Conservation (phyloP, 35 echinoderm and acorn worm species). For the Lytechinus variegatus region DNA sequence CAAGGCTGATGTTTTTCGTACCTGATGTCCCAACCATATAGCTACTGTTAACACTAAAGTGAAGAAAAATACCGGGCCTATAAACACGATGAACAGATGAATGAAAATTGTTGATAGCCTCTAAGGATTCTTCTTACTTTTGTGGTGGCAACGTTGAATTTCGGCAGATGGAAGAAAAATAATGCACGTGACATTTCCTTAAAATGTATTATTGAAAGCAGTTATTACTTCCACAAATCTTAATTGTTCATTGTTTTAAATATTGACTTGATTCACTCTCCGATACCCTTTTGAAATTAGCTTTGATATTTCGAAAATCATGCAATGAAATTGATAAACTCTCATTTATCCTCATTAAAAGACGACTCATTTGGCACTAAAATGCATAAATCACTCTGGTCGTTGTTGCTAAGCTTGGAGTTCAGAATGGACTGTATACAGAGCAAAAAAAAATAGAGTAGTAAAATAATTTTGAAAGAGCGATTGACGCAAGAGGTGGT, state of each 20-base stretch:
- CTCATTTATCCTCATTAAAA: neutral
- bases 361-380: neutral
- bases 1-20: neutral
- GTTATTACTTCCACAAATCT: neutral
- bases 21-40: neutral
- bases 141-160: no score
- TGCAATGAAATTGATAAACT: neutral
- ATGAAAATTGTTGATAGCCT: no score
- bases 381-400: neutral
- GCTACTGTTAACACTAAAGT: neutral
- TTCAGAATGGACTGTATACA: neutral
- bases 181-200: neutral
- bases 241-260: neutral
- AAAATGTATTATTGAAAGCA: neutral
- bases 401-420: neutral
- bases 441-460: neutral
- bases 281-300: neutral
- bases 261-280: neutral
- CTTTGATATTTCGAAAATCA: neutral
- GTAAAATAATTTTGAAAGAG: neutral
- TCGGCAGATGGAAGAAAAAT: no score
- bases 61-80: no score
- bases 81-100: no score
- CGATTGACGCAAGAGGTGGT: neutral
- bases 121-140: no score